phyloP scores from a whole-genome alignment of 35 echinoderm and acorn worm genomes.

The Acanthaster planci region DNA sequence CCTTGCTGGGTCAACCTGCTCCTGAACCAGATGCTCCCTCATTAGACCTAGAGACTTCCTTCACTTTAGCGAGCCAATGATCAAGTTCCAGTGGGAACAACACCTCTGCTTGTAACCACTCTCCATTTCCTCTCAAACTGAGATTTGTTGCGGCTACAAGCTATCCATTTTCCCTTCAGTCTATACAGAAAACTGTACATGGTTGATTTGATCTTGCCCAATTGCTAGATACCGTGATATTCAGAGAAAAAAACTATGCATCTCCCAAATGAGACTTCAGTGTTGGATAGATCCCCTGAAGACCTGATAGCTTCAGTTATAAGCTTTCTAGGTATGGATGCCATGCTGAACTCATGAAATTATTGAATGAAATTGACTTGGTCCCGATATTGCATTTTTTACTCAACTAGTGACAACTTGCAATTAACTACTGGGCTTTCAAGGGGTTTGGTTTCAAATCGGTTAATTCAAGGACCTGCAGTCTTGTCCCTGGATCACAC shows the following conservation, averaged over 20 bases:
- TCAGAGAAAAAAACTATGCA: not conserved
- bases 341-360: not conserved
- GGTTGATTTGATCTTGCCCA: not conserved
- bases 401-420: not conserved
- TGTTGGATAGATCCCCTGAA: too few relatives aligned
- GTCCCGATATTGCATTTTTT: not conserved
- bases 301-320: too few relatives aligned
- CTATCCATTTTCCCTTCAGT: not conserved
- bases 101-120: constrained; percentile 6
- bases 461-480: too few relatives aligned
- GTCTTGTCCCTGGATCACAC: too few relatives aligned
- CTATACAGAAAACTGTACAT: too few relatives aligned
- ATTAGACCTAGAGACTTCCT: too few relatives aligned
- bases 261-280: too few relatives aligned
- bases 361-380: too few relatives aligned
- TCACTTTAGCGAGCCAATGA: not conserved
- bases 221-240: not conserved
- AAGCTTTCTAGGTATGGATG: not conserved
- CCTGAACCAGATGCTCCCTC: not conserved
- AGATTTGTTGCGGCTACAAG: too few relatives aligned
- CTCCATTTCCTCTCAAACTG: not conserved
- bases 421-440: not conserved
- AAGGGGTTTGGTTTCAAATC: not conserved
- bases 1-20: not conserved
- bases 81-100: not conserved